Conservation (phyloP, 2,888 invertebrate genomes). For the Agrotis segetum region DNA sequence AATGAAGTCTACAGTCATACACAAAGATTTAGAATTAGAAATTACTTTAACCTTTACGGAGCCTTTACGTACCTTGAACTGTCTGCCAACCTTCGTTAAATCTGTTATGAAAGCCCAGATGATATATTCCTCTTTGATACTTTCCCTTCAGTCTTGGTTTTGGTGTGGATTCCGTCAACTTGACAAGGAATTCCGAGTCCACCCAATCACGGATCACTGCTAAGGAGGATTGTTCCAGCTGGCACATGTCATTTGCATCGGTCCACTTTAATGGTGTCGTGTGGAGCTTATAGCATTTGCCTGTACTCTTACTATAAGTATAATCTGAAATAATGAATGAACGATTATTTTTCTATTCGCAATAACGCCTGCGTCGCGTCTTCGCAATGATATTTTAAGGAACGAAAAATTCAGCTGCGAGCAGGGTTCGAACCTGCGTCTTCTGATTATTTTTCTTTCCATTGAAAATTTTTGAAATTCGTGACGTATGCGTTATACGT, state of each 20-base stretch:
- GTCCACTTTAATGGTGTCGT: slow-evolving; percentile 76
- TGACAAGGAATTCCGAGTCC: slow-evolving; percentile 42
- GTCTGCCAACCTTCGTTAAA: slow-evolving; percentile 70
- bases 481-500: too few relatives aligned
- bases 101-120: slow-evolving; percentile 70
- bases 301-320: slow-evolving; percentile 64
- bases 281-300: slow-evolving; percentile 83
- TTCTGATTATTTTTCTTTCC: too few relatives aligned
- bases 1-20: background rate
- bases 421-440: too few relatives aligned
- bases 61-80: slow-evolving; percentile 72
- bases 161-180: slow-evolving; percentile 17
- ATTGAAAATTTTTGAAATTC: too few relatives aligned
- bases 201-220: slow-evolving; percentile 73
- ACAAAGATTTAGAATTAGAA: background rate
- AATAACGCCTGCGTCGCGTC: too few relatives aligned
- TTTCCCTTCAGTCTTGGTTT: slow-evolving; percentile 26
- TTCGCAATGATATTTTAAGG: too few relatives aligned
- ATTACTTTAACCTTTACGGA: too few relatives aligned
- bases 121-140: slow-evolving; percentile 55
- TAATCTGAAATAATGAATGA: slow-evolving; percentile 73
- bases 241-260: slow-evolving; percentile 76
- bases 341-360: too few relatives aligned
- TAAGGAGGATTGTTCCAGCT: slow-evolving; percentile 75
- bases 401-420: too few relatives aligned